These are phyloP conservation scores for Botia kubotai DNA, from an alignment of 2,797 vertebrate species.

Conservation along the genomic window DNA sequence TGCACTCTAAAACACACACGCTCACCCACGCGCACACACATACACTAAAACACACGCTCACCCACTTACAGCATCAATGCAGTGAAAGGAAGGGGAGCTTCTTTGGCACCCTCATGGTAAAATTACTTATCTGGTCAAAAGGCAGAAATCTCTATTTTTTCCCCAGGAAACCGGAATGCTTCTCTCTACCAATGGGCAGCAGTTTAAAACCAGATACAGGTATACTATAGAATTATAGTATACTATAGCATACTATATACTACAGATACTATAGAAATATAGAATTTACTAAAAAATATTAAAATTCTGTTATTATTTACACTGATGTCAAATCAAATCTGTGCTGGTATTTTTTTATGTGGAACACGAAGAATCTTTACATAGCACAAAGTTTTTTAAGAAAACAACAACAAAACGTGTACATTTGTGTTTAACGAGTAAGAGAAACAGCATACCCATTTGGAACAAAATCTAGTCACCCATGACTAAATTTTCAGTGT, in stretches of 20 bases:
- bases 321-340: too few relatives aligned
- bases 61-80: constrained; percentile 75
- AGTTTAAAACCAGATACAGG: neutral
- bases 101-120: constrained; percentile 77
- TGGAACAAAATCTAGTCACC: too few relatives aligned
- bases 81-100: constrained; percentile 79
- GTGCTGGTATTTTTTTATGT: too few relatives aligned
- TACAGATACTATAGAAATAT: too few relatives aligned
- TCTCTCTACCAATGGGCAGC: neutral
- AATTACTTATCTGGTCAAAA: constrained; percentile 76
- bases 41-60: constrained; percentile 29
- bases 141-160: constrained; percentile 34
- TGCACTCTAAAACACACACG: constrained; percentile 36
- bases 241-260: too few relatives aligned
- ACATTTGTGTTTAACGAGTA: too few relatives aligned
- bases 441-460: neutral
- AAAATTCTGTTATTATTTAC: too few relatives aligned
- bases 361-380: too few relatives aligned
- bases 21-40: neutral
- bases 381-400: too few relatives aligned
- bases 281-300: too few relatives aligned
- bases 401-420: too few relatives aligned
- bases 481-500: neutral
- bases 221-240: too few relatives aligned
- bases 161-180: constrained; percentile 20